phyloP scores from a whole-genome alignment of 2,797 vertebrate species.

The Ctenochaetus hawaiiensis region DNA sequence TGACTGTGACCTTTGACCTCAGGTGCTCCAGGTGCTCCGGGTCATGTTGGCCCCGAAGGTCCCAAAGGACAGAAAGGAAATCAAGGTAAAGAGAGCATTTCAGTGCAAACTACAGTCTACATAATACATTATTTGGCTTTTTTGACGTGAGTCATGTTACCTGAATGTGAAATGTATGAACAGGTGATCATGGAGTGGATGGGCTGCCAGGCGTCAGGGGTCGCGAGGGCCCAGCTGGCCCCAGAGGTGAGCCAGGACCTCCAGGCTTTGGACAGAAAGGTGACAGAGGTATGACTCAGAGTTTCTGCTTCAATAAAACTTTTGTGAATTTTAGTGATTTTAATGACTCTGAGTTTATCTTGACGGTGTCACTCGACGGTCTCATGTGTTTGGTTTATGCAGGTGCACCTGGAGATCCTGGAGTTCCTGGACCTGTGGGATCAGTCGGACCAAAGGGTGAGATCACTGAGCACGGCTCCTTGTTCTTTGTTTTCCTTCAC shows the following conservation, averaged over 20 bases:
- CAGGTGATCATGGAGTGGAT: conserved; percentile 93
- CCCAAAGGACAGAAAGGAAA: conserved; percentile 95
- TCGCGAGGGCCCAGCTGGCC: conserved; percentile 90
- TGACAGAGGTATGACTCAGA: conserved; percentile 87
- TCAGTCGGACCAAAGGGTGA: conserved; percentile 90
- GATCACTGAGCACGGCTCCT: background rate
- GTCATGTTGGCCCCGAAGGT: conserved; percentile 90
- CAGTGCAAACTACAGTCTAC: background rate
- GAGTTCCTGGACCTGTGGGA: conserved; percentile 86
- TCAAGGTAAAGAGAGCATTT: conserved; percentile 83
- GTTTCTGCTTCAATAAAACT: background rate
- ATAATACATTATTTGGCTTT: background rate
- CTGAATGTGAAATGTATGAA: conserved; percentile 33
- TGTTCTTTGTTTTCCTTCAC: no score
- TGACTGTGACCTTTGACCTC: conserved; percentile 62
- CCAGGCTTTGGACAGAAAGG: conserved; percentile 91
- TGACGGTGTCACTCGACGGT: background rate
- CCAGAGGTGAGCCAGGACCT: conserved; percentile 90
- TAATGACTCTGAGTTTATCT: background rate
- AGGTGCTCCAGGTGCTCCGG: conserved; percentile 88
- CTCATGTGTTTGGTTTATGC: conserved; percentile 38
- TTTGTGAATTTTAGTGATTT: background rate
- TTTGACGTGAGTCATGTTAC: conserved; percentile 1
- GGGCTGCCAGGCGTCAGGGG: conserved; percentile 91
- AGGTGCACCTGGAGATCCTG: conserved; percentile 89